These are phyloP conservation scores for Proctacanthus coquilletti DNA, from an alignment of 1,140 invertebrate species.

Conservation along the genomic window DNA sequence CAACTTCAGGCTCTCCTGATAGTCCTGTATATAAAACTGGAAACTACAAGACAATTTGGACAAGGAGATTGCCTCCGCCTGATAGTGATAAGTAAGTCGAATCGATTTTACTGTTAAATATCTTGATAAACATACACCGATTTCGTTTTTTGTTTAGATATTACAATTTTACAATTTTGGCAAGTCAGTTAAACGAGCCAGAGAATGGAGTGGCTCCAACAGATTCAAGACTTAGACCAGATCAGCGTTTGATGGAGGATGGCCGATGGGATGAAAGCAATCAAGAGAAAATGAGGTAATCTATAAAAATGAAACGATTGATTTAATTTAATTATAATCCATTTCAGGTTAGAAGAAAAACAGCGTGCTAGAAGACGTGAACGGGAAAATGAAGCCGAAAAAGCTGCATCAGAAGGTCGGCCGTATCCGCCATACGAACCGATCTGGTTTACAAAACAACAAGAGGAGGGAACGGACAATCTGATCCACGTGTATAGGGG, in stretches of 20 bases:
- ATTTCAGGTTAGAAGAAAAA: conserved; percentile 80
- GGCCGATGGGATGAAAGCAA: conserved; percentile 95
- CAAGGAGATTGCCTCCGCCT: conserved; percentile 55
- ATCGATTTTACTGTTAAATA: background rate
- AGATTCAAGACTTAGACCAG: conserved; percentile 82
- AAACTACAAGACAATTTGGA: conserved; percentile 71
- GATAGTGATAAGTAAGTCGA: conserved; percentile 37
- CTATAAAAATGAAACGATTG: too few relatives aligned
- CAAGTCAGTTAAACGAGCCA: conserved; percentile 89
- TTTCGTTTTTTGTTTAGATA: conserved; percentile 39
- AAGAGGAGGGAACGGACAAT: conserved; percentile 62
- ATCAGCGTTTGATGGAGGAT: conserved; percentile 96
- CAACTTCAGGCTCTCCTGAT: conserved; percentile 45
- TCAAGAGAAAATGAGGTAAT: conserved; percentile 51
- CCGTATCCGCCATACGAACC: conserved; percentile 67
- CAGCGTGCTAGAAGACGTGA: conserved; percentile 59
- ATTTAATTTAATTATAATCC: conserved; percentile 3
- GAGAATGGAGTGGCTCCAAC: conserved; percentile 90
- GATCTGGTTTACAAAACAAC: conserved; percentile 78
- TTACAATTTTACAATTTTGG: conserved; percentile 90
- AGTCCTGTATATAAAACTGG: conserved; percentile 88
- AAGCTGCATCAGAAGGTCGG: conserved; percentile 51
- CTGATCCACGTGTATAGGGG: conserved; percentile 74
- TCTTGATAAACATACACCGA: too few relatives aligned
- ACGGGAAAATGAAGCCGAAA: conserved; percentile 65